phyloP scores from a whole-genome alignment of 1,140 invertebrate species.

The Pogonomyrmex barbatus region DNA sequence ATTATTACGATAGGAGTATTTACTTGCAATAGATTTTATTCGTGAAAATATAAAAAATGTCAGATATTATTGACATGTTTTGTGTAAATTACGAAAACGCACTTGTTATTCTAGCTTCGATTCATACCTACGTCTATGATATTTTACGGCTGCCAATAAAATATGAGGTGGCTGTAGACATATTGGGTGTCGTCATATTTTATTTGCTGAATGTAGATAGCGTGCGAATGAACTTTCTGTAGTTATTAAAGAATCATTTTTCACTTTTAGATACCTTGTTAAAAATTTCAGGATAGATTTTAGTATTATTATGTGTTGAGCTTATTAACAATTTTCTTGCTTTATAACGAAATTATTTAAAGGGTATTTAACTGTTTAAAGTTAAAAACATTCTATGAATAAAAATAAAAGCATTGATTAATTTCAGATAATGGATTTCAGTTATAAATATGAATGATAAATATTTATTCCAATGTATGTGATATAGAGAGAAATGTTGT shows the following conservation, averaged over 20 bases:
- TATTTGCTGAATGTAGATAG: not conserved
- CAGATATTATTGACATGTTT: constrained; percentile 7
- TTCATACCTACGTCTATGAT: constrained; percentile 10
- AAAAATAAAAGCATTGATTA: not conserved
- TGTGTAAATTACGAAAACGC: not conserved
- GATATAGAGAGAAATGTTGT: not conserved
- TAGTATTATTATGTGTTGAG: not conserved
- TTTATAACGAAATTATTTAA: not conserved
- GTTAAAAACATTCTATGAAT: not conserved
- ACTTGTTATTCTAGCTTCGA: constrained; percentile 32
- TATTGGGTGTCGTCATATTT: constrained; percentile 28
- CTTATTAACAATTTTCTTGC: not conserved
- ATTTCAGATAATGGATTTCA: not conserved
- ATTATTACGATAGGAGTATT: not conserved
- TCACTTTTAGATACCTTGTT: not conserved
- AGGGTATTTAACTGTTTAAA: not conserved
- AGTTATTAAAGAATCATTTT: not conserved
- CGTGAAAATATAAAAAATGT: not conserved
- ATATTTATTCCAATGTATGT: not conserved
- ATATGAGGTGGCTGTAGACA: constrained; percentile 18
- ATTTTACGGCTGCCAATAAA: constrained; percentile 41
- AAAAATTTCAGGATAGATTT: not conserved
- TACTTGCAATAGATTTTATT: constrained; percentile 3
- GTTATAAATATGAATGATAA: not conserved
- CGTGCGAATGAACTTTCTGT: not conserved